phyloP scores from a whole-genome alignment of 2,113 vertebrate genomes.

The Naja naja region DNA sequence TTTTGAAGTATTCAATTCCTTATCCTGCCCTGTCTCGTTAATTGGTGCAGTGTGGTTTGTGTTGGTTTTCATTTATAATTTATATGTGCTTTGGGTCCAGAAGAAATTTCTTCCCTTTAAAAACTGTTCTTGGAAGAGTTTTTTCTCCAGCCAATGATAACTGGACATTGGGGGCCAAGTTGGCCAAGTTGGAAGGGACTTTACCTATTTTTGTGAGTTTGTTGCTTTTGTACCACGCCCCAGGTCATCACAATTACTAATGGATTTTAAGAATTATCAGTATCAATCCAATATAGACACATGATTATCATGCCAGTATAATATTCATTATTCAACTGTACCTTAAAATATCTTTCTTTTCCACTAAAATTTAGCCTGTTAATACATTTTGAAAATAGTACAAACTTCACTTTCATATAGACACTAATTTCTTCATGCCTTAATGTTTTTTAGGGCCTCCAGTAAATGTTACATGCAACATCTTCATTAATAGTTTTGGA shows the following conservation, averaged over 20 bases:
- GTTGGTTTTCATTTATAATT: too few species aligned
- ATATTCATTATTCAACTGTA: background rate
- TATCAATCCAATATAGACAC: background rate
- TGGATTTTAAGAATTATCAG: background rate
- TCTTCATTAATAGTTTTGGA: slow-evolving; percentile 96
- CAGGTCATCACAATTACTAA: background rate
- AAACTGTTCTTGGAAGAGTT: too few species aligned
- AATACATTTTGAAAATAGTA: background rate
- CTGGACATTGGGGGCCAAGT: too few species aligned
- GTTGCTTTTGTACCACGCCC: too few species aligned
- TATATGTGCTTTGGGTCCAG: too few species aligned
- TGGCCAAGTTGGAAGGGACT: too few species aligned
- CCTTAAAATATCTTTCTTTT: background rate
- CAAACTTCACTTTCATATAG: background rate
- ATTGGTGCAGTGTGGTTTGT: too few species aligned
- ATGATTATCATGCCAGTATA: background rate
- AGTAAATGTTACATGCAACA: slow-evolving; percentile 94
- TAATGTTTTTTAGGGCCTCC: slow-evolving; percentile 78
- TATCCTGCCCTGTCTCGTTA: too few species aligned
- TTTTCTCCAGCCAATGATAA: too few species aligned
- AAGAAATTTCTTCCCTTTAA: too few species aligned
- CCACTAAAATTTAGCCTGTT: background rate
- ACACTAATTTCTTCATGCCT: slow-evolving; percentile 25
- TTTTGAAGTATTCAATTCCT: too few species aligned
- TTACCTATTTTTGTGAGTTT: too few species aligned